These are phyloP conservation scores for Vultur gryphus DNA, from an alignment of 2,797 vertebrate genomes.

Conservation along the genomic window DNA sequence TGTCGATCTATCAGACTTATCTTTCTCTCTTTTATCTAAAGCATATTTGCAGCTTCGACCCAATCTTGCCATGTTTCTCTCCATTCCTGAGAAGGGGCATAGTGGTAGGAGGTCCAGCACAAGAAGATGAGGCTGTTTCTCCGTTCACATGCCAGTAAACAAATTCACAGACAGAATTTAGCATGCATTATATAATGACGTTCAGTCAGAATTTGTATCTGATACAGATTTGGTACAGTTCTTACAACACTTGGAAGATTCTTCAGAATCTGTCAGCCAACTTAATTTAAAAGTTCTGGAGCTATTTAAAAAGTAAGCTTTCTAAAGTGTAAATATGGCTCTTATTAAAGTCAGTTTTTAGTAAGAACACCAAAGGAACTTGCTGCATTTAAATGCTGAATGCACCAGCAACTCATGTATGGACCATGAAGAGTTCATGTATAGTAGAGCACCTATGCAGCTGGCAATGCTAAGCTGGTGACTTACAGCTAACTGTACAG, in stretches of 20 bases:
- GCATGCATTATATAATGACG: neutral
- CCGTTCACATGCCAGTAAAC: neutral
- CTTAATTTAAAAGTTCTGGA: neutral
- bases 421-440: neutral
- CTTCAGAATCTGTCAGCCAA: conserved; percentile 8
- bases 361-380: neutral
- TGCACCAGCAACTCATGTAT: neutral
- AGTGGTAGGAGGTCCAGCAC: neutral
- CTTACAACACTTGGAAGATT: neutral
- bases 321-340: neutral
- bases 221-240: neutral
- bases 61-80: neutral
- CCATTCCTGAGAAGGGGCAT: neutral
- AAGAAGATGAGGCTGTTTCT: neutral
- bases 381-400: neutral
- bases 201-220: neutral
- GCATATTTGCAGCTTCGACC: neutral
- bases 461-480: neutral
- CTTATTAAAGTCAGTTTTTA: neutral
- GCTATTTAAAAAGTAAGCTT: conserved; percentile 1
- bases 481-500: neutral
- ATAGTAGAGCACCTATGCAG: neutral
- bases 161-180: neutral
- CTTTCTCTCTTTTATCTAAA: neutral
- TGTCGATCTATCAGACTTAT: neutral